Conservation (phyloP, 2,113 vertebrate genomes). For the Eidolon helvum region DNA sequence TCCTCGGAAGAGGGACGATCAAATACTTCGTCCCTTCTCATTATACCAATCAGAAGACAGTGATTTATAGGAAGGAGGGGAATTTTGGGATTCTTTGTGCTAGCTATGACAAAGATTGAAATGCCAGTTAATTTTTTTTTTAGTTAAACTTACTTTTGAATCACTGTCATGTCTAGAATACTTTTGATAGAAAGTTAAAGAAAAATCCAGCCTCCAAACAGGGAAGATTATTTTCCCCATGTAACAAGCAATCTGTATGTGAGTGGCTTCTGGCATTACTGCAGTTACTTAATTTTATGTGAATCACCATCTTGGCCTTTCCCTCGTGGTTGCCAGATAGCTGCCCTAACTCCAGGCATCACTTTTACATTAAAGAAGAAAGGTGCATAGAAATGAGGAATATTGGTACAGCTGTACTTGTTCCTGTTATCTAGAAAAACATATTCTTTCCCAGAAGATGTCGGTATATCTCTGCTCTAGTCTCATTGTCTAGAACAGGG, state of each 20-base stretch:
- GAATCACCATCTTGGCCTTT: too few relatives aligned
- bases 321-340: neutral
- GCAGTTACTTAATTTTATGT: fast-evolving
- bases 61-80: neutral
- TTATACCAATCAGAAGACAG: neutral
- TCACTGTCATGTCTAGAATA: neutral
- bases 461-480: neutral
- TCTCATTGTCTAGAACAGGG: neutral
- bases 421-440: neutral
- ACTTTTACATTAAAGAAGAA: neutral
- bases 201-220: neutral
- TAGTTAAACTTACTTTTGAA: neutral
- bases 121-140: neutral
- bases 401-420: neutral
- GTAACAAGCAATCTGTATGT: neutral
- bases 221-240: neutral
- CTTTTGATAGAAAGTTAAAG: neutral
- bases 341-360: neutral
- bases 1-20: neutral
- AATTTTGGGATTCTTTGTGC: neutral
- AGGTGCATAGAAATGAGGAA: neutral
- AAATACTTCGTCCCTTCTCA: neutral
- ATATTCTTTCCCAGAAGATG: neutral
- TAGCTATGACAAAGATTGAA: neutral
- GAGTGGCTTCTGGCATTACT: neutral